Percentiles rank a stretch among this genome's conserved stretches.
These are phyloP conservation scores for Peromyscus polionotus DNA, from an alignment of 2,113 vertebrate genomes.

Conservation along the genomic window DNA sequence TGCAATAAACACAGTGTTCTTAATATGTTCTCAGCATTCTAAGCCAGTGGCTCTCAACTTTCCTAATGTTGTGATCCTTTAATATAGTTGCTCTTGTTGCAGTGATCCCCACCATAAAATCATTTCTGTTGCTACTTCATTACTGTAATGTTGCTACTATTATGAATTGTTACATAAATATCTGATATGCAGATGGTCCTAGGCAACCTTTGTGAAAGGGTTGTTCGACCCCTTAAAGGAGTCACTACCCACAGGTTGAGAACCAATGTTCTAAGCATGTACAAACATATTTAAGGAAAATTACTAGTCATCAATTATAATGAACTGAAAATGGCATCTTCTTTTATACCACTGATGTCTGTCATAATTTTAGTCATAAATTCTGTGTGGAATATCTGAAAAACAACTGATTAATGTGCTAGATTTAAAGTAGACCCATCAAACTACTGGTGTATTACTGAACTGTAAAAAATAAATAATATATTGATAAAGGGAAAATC, in stretches of 20 bases:
- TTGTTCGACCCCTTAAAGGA: not conserved
- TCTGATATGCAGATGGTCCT: not conserved
- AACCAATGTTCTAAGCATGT: not conserved
- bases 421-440: slow-evolving; percentile 28
- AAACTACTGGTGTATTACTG: not conserved
- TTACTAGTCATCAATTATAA: not conserved
- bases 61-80: not conserved
- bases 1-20: not conserved
- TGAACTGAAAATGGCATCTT: not conserved
- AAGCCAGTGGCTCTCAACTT: not conserved
- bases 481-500: slow-evolving; percentile 11
- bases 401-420: not conserved
- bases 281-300: slow-evolving; percentile 6
- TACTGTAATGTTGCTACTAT: not conserved
- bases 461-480: slow-evolving; percentile 31
- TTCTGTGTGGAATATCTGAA: not conserved
- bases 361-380: slow-evolving; percentile 17
- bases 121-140: not conserved
- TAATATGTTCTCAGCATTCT: not conserved
- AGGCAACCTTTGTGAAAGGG: not conserved
- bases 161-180: no score
- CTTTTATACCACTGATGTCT: not conserved
- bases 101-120: not conserved
- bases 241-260: not conserved
- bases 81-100: not conserved